A percentile compares a stretch with the other conserved stretches of the same genome.
phyloP scores from a whole-genome alignment of 2,113 vertebrate species.

The Eonycteris spelaea region DNA sequence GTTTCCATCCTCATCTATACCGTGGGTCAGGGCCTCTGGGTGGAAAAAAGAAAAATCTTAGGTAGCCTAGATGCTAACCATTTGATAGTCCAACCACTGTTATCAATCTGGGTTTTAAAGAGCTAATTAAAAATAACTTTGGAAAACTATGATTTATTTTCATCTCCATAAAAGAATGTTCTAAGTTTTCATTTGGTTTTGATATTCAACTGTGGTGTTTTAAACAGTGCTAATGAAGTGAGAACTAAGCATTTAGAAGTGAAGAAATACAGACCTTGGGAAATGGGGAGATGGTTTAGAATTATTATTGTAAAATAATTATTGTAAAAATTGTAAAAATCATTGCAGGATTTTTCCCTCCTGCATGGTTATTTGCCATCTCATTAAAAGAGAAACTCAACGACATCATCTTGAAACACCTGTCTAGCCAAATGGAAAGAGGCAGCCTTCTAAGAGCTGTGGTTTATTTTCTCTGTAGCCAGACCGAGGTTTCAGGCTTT shows the following conservation, averaged over 20 bases:
- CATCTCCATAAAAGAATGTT: neutral
- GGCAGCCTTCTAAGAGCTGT: neutral
- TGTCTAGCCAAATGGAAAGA: neutral
- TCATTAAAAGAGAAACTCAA: constrained; percentile 31
- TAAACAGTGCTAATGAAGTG: constrained; percentile 12
- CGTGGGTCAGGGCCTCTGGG: neutral
- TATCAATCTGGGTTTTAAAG: neutral
- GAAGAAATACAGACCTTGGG: neutral
- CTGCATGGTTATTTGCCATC: neutral
- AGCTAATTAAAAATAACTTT: constrained; percentile 24
- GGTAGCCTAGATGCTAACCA: neutral
- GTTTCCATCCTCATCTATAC: neutral
- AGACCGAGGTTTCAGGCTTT: neutral
- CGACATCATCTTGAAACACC: constrained; percentile 24
- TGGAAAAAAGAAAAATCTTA: neutral
- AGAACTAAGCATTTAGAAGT: constrained; percentile 16
- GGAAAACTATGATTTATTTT: neutral
- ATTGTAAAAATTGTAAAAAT: constrained; percentile 19
- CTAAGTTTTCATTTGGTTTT: constrained; percentile 46
- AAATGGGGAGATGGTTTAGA: neutral
- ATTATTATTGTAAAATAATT: constrained; percentile 24
- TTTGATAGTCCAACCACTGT: neutral
- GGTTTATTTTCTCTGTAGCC: constrained; percentile 5
- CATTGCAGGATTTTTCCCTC: constrained; percentile 22
- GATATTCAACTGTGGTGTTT: neutral